Evolutionary conservation across 35 echinoderm and acorn worm species (phyloP).

Genomic region (Ophioderma brevispina): DNA sequence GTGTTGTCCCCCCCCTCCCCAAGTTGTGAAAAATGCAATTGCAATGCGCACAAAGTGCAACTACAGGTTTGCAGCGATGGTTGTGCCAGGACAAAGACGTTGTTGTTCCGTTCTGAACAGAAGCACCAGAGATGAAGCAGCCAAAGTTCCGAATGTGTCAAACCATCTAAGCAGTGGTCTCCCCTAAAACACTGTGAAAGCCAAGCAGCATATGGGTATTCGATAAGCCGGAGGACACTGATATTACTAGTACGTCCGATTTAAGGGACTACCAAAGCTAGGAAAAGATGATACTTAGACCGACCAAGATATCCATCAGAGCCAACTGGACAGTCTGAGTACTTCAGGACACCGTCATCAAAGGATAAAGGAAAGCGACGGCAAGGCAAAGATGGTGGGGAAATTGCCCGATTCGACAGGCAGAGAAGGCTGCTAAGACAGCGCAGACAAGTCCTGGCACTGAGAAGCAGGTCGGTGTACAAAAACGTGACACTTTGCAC

Average conservation of each 20-base stretch:
- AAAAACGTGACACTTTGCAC: conserved; percentile 81
- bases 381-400: conserved; percentile 84
- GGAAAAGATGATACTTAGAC: conserved; percentile 77
- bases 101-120: not conserved
- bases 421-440: conserved; percentile 31
- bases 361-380: conserved; percentile 62
- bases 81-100: not conserved
- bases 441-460: too few relatives aligned
- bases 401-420: conserved; percentile 93
- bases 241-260: conserved; percentile 4
- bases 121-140: not conserved
- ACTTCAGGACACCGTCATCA: conserved; percentile 55
- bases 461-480: not conserved
- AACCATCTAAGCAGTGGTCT: not conserved
- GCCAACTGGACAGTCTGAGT: conserved; percentile 82
- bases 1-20: too few relatives aligned
- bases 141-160: not conserved
- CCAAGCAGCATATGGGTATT: not conserved
- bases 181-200: not conserved
- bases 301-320: conserved; percentile 79
- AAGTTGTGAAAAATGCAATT: conserved; percentile 12
- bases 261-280: conserved; percentile 67
- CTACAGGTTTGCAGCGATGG: not conserved
- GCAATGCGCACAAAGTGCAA: not conserved
- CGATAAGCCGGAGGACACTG: not conserved